Percentiles rank a stretch among this genome's conserved stretches.
phyloP scores from a whole-genome alignment of 2,113 vertebrate species.

The Seriola aureovittata region DNA sequence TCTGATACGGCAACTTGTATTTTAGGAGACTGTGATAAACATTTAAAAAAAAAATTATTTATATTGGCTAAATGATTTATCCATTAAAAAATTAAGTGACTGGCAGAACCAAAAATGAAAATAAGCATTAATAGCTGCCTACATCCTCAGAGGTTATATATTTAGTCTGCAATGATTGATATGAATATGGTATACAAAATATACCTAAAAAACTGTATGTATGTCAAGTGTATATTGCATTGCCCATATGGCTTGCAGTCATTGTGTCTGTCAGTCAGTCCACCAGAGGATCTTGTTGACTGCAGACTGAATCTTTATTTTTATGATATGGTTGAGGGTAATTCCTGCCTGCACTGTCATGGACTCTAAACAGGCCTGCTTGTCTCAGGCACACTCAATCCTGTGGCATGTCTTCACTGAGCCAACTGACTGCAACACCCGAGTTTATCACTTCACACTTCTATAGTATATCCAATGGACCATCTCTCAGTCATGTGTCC shows the following conservation, averaged over 20 bases:
- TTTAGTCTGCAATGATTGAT: not conserved
- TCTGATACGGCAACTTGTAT: too few species aligned
- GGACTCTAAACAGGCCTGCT: slow-evolving; percentile 43
- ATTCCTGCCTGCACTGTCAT: slow-evolving; percentile 34
- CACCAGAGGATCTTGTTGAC: not conserved
- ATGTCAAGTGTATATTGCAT: not conserved
- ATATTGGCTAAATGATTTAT: not conserved
- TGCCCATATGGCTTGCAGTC: not conserved
- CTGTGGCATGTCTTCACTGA: slow-evolving; percentile 52
- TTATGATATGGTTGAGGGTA: slow-evolving; percentile 30
- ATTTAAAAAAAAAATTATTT: too few species aligned
- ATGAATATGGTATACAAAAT: not conserved
- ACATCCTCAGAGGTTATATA: not conserved
- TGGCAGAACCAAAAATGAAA: not conserved
- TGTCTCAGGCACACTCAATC: slow-evolving; percentile 32
- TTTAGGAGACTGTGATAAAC: not conserved
- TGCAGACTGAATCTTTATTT: slow-evolving; percentile 23
- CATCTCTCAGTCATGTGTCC: not conserved
- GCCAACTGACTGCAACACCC: slow-evolving; percentile 36
- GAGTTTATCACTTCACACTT: slow-evolving; percentile 6
- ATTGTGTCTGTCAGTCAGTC: not conserved
- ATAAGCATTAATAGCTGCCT: not conserved
- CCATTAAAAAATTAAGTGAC: not conserved
- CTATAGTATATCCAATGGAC: slow-evolving; percentile 11
- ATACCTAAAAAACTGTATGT: not conserved